Conservation (phyloP, 2,888 invertebrate species). For the Eumerus sabulonum region DNA sequence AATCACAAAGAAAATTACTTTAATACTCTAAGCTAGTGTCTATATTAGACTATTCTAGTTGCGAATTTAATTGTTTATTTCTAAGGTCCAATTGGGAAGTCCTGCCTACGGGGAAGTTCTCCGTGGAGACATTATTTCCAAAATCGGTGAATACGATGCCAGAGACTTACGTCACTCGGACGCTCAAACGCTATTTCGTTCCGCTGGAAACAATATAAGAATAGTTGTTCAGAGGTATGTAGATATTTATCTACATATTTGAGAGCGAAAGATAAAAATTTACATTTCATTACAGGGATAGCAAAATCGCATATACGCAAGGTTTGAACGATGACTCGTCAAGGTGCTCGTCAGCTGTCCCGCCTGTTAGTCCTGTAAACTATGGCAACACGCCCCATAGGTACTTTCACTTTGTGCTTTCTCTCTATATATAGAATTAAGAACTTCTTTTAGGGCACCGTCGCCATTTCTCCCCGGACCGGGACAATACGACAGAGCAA, state of each 20-base stretch:
- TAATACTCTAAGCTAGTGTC: too few species aligned
- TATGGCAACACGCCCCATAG: constrained; percentile 58
- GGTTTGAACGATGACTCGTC: constrained; percentile 80
- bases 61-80: too few species aligned
- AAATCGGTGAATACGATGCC: constrained; percentile 93
- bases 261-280: too few species aligned
- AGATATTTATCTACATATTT: too few species aligned
- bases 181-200: constrained; percentile 92
- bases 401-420: constrained; percentile 4
- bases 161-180: constrained; percentile 93
- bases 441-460: constrained; percentile 75
- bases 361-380: constrained; percentile 71
- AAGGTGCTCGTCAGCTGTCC: constrained; percentile 79
- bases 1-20: too few species aligned
- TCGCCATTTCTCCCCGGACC: constrained; percentile 82
- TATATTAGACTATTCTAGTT: too few species aligned
- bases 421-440: neutral
- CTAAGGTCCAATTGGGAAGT: constrained; percentile 90
- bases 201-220: constrained; percentile 88
- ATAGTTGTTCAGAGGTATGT: constrained; percentile 89
- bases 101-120: constrained; percentile 91
- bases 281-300: constrained; percentile 75
- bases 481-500: constrained; percentile 77
- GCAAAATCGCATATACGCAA: constrained; percentile 78
- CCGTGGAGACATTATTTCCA: constrained; percentile 93